Evolutionary conservation across 2,113 vertebrate species (phyloP).

Genomic region (Epinephelus cyanopodus): DNA sequence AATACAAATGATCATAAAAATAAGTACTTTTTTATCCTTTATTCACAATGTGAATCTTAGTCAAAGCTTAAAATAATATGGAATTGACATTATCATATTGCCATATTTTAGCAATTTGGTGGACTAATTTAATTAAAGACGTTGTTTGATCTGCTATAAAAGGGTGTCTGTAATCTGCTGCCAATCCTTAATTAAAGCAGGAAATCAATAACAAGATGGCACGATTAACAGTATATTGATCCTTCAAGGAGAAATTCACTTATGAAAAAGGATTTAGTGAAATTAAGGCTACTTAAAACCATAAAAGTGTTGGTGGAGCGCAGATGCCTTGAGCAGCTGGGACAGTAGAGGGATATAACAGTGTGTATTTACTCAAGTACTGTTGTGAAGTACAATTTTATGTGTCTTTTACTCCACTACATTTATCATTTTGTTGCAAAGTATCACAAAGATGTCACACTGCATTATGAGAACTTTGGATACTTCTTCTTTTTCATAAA

Average conservation of each 20-base stretch:
- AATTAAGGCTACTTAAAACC: slow-evolving; percentile 16
- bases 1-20: not conserved
- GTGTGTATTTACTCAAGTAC: not conserved
- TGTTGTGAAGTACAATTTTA: not conserved
- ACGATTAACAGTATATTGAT: slow-evolving; percentile 20
- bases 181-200: slow-evolving; percentile 13
- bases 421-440: not conserved
- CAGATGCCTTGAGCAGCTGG: not conserved
- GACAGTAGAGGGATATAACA: not conserved
- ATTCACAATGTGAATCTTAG: slow-evolving; percentile 2
- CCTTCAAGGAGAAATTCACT: slow-evolving; percentile 25
- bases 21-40: slow-evolving; percentile 5
- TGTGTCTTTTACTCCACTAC: not conserved
- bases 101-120: not conserved
- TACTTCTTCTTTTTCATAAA: no score
- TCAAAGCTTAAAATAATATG: not conserved
- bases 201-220: slow-evolving; percentile 25
- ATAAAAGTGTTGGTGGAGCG: not conserved
- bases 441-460: no score
- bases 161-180: not conserved
- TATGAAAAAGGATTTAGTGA: slow-evolving; percentile 7
- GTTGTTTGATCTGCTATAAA: slow-evolving; percentile 14
- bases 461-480: not conserved
- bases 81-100: not conserved
- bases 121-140: slow-evolving; percentile 28